phyloP scores from a whole-genome alignment of 2,113 vertebrate genomes.

The Choloepus hoffmanni region DNA sequence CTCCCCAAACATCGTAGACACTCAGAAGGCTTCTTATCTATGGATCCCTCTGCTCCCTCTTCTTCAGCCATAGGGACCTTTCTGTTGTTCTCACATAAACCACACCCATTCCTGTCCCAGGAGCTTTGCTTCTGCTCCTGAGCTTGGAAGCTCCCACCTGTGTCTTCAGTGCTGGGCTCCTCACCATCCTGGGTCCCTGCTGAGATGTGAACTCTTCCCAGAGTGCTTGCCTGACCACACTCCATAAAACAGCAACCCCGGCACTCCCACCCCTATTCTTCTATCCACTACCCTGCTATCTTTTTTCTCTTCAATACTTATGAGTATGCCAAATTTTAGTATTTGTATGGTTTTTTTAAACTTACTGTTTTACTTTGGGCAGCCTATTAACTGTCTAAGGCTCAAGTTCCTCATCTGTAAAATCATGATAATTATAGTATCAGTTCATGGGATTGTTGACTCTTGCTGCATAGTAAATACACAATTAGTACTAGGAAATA shows the following conservation, averaged over 20 bases:
- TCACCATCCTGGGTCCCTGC: neutral
- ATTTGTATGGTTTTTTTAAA: neutral
- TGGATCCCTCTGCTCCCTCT: neutral
- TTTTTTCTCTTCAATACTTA: neutral
- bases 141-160: neutral
- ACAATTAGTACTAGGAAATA: neutral
- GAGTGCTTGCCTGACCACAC: neutral
- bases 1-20: neutral
- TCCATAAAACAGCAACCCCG: no score
- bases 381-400: neutral
- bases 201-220: neutral
- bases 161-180: neutral
- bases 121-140: neutral
- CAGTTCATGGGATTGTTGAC: neutral
- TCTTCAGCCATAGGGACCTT: neutral
- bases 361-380: neutral
- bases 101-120: neutral
- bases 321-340: neutral
- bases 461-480: neutral
- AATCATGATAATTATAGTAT: neutral
- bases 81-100: no score
- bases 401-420: neutral
- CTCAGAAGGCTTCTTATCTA: neutral
- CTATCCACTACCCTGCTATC: no score
- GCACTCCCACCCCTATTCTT: accelerated